Evolutionary conservation across 1,140 invertebrate genomes (phyloP).

Genomic region (Oncopodura yosiiana): DNA sequence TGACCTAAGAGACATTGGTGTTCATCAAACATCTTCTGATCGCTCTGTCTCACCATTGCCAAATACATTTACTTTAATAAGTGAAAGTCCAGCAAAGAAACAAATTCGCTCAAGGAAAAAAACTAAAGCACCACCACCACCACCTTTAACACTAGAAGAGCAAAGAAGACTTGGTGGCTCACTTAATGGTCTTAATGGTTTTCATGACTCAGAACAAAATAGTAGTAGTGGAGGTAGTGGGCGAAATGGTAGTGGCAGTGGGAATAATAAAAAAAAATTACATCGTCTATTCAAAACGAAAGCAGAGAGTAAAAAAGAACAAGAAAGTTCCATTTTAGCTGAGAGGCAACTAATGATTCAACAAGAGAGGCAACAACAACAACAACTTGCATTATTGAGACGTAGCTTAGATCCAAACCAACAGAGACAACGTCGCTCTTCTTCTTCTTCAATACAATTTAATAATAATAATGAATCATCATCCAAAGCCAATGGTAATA

Average conservation of each 20-base stretch:
- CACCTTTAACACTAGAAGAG: conserved; percentile 38
- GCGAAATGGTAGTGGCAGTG: conserved; percentile 40
- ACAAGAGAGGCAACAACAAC: no score
- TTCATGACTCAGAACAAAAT: background rate
- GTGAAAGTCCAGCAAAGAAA: conserved; percentile 40
- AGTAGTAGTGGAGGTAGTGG: background rate
- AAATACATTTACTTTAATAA: conserved; percentile 22
- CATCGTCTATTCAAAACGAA: conserved; percentile 57
- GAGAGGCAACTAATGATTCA: background rate
- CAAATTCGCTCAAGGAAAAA: conserved; percentile 50
- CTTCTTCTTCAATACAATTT: no score
- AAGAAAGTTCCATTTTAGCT: no score
- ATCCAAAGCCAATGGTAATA: no score
- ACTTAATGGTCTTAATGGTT: background rate
- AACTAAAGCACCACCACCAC: conserved; percentile 50
- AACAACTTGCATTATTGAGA: no score
- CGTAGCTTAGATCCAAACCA: no score
- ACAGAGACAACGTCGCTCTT: no score
- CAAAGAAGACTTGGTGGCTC: background rate
- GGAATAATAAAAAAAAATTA: conserved; percentile 40
- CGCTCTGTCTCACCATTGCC: conserved; percentile 26
- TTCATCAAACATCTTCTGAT: conserved; percentile 9
- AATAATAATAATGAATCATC: no score
- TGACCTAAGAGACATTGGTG: conserved; percentile 46
- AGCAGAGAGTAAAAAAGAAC: conserved; percentile 46